A percentile compares a stretch with the other conserved stretches of the same genome.
Conservation (phyloP, 2,797 vertebrate species). For the Mareca penelope region DNA sequence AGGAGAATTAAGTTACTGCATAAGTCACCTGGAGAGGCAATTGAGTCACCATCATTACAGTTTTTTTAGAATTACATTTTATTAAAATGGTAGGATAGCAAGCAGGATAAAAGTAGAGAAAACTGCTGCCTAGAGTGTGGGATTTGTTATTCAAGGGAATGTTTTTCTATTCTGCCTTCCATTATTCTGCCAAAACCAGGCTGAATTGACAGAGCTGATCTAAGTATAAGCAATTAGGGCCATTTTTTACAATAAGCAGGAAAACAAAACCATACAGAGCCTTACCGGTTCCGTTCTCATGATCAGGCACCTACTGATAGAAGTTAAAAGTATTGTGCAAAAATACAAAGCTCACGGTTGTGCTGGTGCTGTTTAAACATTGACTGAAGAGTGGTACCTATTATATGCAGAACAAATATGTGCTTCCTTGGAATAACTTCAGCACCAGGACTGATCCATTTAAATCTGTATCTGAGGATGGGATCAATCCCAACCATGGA, state of each 20-base stretch:
- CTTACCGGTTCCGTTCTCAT: background rate
- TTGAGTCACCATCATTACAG: background rate
- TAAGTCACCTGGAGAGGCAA: background rate
- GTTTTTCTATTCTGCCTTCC: background rate
- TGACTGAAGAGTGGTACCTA: background rate
- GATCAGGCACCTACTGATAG: background rate
- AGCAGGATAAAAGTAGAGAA: background rate
- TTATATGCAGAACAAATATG: background rate
- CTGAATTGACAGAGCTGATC: background rate
- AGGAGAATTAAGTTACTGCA: background rate
- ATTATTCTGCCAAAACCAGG: background rate
- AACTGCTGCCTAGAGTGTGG: background rate
- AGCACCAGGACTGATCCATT: background rate
- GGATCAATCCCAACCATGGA: background rate
- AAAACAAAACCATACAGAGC: background rate
- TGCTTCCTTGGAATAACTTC: background rate
- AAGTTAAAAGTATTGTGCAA: background rate
- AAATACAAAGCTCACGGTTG: background rate
- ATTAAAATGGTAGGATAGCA: background rate
- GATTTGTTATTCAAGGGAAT: background rate
- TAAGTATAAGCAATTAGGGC: background rate
- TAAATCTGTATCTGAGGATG: background rate
- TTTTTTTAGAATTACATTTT: conserved; percentile 24
- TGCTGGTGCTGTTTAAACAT: background rate
- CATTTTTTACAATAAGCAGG: background rate